Evolutionary conservation across 2,797 vertebrate species (phyloP), one percentile per base, ranked within the genome.

Genomic region (Hybognathus amarus): DNA sequence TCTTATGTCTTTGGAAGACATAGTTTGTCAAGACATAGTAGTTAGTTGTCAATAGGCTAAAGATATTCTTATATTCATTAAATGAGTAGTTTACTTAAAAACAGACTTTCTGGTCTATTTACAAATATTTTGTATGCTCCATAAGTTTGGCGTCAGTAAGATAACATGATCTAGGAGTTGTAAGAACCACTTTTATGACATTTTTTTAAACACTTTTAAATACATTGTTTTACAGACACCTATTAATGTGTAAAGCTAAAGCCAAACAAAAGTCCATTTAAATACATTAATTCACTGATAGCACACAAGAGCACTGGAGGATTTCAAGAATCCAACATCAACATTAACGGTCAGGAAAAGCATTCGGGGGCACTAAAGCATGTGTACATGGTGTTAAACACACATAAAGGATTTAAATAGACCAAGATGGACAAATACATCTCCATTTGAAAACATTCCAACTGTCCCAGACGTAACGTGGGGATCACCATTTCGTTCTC

Each of bases 391-490:
- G n/a, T 56, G 61, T 30, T 74, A 71, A 52, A 86, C 52, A 79
- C n/a, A 59, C 30, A 17, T 64, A n/a, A 24, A 63, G 6, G 64
- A 75, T 70, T 59, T 63, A 83, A 83, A 67, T 83, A 83, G 64
- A 69, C 50, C 24, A 33, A 74, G 69, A 76, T 36, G 63, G 36
- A 68, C 73, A 66, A 68, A 54, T 64, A 79, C 61, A 87, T 75
- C 47, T 54, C 74, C 71, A 67, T 85, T 56, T 63, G 33, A 82
- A 85, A 83, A 75, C 83, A 83, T 82, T 87, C 76, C 86, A 84
- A 54, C 54, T 30, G 38, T 80, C 66, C 40, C 85, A 85, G 68
- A 86, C 79, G 47, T 70, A 10, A 85, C 18, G 64, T 22, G 40
- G 27, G 36, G 77, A 83, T 83, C 59, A 56, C 79, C 9, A 33